These are phyloP conservation scores for Cryptoblepharus egeriae DNA, from an alignment of 2,797 vertebrate species.

Conservation along the genomic window DNA sequence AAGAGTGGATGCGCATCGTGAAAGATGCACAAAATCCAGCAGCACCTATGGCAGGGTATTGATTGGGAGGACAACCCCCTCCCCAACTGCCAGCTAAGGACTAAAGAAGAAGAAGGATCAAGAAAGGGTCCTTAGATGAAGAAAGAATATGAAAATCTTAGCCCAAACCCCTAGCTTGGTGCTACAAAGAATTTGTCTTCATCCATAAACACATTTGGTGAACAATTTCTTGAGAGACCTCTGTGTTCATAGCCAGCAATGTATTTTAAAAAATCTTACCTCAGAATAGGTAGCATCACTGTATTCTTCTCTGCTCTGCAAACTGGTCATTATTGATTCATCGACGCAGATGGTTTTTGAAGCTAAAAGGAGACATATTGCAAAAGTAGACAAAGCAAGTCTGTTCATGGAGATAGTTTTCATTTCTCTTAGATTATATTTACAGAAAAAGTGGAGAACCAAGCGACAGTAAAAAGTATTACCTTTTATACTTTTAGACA, in stretches of 20 bases:
- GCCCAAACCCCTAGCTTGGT: slow-evolving; percentile 26
- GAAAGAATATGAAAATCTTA: too few relatives aligned
- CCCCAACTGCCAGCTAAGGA: too few relatives aligned
- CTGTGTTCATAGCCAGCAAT: background rate
- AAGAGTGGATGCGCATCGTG: too few relatives aligned
- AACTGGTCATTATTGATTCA: slow-evolving; percentile 56
- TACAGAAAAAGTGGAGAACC: slow-evolving; percentile 45
- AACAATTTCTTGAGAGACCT: slow-evolving; percentile 36
- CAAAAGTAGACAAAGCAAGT: slow-evolving; percentile 68
- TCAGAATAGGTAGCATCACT: slow-evolving; percentile 60
- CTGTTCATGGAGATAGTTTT: slow-evolving; percentile 64
- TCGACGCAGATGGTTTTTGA: slow-evolving; percentile 62
- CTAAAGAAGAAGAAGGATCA: too few relatives aligned
- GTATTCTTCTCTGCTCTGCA: slow-evolving; percentile 67
- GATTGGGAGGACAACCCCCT: too few relatives aligned
- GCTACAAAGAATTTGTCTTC: slow-evolving; percentile 26
- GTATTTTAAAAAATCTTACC: slow-evolving; percentile 68
- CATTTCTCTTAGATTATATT: slow-evolving; percentile 71
- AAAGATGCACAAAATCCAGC: too few relatives aligned
- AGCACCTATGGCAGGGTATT: too few relatives aligned
- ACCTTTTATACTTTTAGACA: slow-evolving; percentile 72
- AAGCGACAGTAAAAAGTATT: slow-evolving; percentile 29
- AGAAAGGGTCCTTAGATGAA: too few relatives aligned
- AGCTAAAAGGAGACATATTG: slow-evolving; percentile 63
- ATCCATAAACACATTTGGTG: slow-evolving; percentile 19